A percentile compares a stretch with the other conserved stretches of the same genome.
Evolutionary conservation across 2,113 vertebrate genomes (phyloP).

Genomic region (Bubo bubo): DNA sequence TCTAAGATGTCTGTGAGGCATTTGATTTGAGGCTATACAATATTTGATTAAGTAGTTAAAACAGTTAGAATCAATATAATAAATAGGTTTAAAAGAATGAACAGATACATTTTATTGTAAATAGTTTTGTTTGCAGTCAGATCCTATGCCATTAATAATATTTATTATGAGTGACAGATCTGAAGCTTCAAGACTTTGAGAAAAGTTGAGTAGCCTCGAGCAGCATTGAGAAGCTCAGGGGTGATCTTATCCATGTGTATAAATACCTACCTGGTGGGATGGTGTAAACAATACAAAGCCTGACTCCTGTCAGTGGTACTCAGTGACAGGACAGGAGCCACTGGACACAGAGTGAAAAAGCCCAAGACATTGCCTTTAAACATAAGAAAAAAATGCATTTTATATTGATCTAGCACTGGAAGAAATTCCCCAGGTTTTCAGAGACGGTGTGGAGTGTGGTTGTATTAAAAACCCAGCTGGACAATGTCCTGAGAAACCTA

Average conservation of each 20-base stretch:
- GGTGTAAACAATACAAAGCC: background rate
- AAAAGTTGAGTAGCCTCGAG: rapidly evolving
- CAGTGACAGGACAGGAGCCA: background rate
- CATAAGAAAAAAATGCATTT: rapidly evolving
- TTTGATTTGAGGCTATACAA: background rate
- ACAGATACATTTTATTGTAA: background rate
- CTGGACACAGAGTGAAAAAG: rapidly evolving
- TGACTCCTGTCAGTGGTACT: background rate
- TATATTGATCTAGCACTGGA: background rate
- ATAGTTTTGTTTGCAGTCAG: background rate
- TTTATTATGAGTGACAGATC: background rate
- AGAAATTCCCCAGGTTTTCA: background rate
- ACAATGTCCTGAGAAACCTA: background rate
- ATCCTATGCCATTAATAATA: background rate
- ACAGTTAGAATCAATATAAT: background rate
- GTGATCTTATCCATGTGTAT: background rate
- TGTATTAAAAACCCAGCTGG: background rate
- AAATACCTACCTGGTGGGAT: background rate
- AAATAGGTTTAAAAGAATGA: slow-evolving; percentile 18
- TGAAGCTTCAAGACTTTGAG: background rate
- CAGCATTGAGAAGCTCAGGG: background rate
- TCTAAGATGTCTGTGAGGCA: background rate
- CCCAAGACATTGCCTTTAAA: background rate
- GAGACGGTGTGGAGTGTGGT: background rate
- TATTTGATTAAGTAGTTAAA: slow-evolving; percentile 41